Conservation (phyloP, 2,888 invertebrate species). For the Baccha elongata region DNA sequence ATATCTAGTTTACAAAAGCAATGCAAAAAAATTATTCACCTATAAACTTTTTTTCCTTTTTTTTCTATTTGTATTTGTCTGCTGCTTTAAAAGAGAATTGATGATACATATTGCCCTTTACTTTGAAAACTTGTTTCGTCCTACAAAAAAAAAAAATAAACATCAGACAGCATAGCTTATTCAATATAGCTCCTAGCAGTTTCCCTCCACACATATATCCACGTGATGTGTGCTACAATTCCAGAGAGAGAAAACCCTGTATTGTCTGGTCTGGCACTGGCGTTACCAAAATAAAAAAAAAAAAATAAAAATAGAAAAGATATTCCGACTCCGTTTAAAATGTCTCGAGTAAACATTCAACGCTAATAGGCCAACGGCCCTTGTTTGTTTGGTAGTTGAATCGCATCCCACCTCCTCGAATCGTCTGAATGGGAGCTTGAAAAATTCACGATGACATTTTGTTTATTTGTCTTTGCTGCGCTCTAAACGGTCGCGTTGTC, state of each 20-base stretch:
- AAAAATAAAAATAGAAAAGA: constrained; percentile 8
- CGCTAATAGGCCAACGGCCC: constrained; percentile 68
- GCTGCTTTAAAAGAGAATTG: constrained; percentile 53
- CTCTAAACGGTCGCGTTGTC: constrained; percentile 41
- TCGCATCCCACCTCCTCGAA: constrained; percentile 2
- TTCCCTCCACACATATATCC: constrained; percentile 2
- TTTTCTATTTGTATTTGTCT: constrained; percentile 9
- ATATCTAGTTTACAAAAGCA: no score
- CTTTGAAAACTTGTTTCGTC: constrained; percentile 48
- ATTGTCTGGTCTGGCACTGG: no score
- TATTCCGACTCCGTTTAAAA: constrained; percentile 55
- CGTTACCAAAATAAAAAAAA: constrained; percentile 28
- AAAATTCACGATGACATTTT: constrained; percentile 68
- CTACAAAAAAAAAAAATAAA: constrained; percentile 31
- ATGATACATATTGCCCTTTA: constrained; percentile 61
- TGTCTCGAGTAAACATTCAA: constrained; percentile 60
- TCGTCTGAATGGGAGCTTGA: constrained; percentile 55
- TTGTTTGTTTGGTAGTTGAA: constrained; percentile 50
- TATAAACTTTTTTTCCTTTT: constrained; percentile 27
- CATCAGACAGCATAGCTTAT: constrained; percentile 36
- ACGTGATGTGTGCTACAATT: constrained; percentile 12
- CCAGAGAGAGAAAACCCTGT: constrained; percentile 4
- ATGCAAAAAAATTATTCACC: constrained; percentile 49
- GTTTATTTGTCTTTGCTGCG: constrained; percentile 61
- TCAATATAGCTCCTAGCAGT: constrained; percentile 41